Evolutionary conservation across 2,113 vertebrate species (phyloP).

Genomic region (Pseudois nayaur): DNA sequence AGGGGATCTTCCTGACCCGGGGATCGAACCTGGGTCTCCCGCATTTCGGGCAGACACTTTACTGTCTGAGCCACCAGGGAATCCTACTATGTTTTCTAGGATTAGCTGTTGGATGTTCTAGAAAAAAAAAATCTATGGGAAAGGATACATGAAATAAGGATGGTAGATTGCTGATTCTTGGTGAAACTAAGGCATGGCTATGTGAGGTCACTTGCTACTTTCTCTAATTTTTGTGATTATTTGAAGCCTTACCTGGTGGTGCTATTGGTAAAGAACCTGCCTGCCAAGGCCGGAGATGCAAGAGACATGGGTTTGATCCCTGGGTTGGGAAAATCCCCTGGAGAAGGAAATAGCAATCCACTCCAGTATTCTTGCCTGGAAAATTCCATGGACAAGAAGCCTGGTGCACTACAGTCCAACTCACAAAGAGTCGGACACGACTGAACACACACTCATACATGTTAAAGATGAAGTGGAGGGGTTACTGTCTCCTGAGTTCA

Average conservation of each 20-base stretch:
- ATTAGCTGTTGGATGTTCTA: neutral
- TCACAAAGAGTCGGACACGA: neutral
- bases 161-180: neutral
- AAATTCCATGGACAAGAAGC: neutral
- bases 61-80: too few species aligned
- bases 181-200: neutral
- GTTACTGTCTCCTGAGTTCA: neutral
- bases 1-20: too few species aligned
- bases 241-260: neutral
- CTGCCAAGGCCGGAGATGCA: neutral
- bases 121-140: neutral
- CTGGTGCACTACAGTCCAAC: accelerated
- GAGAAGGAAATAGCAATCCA: neutral
- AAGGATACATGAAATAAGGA: neutral
- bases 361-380: neutral
- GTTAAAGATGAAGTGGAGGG: neutral
- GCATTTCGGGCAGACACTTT: too few species aligned
- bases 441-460: neutral
- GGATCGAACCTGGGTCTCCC: too few species aligned
- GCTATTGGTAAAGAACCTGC: neutral
- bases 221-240: neutral
- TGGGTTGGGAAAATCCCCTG: neutral
- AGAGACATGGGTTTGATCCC: neutral
- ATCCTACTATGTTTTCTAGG: neutral
- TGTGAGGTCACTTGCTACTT: neutral